phyloP scores from a whole-genome alignment of 2,888 invertebrate genomes.

The Eulithis testata region DNA sequence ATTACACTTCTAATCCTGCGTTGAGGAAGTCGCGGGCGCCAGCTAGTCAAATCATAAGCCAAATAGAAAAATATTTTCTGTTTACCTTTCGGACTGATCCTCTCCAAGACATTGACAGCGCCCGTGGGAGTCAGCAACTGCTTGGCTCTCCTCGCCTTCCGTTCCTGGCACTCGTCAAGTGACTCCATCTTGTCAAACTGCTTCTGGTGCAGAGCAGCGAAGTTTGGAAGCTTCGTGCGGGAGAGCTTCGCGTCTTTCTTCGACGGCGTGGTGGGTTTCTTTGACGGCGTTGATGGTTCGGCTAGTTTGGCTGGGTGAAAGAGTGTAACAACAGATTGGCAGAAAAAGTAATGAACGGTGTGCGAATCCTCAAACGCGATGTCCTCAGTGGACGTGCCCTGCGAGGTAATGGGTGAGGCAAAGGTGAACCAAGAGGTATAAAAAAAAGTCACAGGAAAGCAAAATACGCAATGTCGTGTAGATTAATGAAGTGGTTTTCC shows the following conservation, averaged over 20 bases:
- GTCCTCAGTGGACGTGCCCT: too few species aligned
- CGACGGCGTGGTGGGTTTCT: slow-evolving; percentile 46
- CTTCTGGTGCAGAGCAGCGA: slow-evolving; percentile 87
- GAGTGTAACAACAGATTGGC: background rate
- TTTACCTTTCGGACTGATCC: slow-evolving; percentile 61
- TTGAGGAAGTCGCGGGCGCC: too few species aligned
- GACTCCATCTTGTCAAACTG: slow-evolving; percentile 88
- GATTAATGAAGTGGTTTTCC: too few species aligned
- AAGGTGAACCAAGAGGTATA: too few species aligned
- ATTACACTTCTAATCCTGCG: too few species aligned
- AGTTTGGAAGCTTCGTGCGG: slow-evolving; percentile 87
- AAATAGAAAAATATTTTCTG: too few species aligned
- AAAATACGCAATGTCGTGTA: too few species aligned
- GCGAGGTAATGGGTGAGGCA: too few species aligned
- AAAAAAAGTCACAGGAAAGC: too few species aligned
- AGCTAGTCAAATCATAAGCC: too few species aligned
- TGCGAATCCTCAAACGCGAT: too few species aligned
- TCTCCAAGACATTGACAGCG: slow-evolving; percentile 50
- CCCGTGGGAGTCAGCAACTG: slow-evolving; percentile 69
- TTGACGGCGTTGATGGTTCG: slow-evolving; percentile 51
- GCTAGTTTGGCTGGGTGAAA: slow-evolving; percentile 54
- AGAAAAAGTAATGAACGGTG: too few species aligned
- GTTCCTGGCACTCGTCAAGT: slow-evolving; percentile 84
- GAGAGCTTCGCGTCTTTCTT: slow-evolving; percentile 58
- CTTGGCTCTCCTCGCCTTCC: slow-evolving; percentile 74